phyloP scores from a whole-genome alignment of 2,888 invertebrate genomes.

The Lissocephala sabroskyi region DNA sequence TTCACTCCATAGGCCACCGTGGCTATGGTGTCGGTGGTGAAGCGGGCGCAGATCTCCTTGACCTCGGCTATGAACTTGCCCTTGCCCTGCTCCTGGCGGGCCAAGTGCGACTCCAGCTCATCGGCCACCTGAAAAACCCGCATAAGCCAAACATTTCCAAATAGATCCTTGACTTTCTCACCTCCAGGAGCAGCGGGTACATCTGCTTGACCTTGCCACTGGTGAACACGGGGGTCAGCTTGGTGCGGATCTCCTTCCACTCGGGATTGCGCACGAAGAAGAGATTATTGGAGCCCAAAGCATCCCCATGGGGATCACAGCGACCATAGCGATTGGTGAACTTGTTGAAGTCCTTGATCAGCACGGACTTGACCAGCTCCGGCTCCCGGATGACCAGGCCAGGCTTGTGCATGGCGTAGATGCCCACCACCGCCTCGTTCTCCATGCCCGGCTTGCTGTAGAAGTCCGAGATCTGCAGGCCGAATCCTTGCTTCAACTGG shows the following conservation, averaged over 20 bases:
- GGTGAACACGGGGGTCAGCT: constrained; percentile 73
- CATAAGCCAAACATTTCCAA: too few relatives aligned
- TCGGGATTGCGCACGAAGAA: constrained; percentile 72
- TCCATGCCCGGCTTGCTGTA: constrained; percentile 61
- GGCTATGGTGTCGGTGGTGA: constrained; percentile 68
- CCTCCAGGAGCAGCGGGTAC: constrained; percentile 68
- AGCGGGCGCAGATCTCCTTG: constrained; percentile 61
- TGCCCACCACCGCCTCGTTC: constrained; percentile 66
- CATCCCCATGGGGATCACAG: constrained; percentile 66
- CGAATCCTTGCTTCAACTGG: constrained; percentile 51
- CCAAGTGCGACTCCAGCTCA: constrained; percentile 51
- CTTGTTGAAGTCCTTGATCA: constrained; percentile 73
- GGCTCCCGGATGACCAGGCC: constrained; percentile 71
- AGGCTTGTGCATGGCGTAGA: constrained; percentile 73
- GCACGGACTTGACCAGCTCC: constrained; percentile 72
- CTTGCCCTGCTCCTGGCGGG: constrained; percentile 1
- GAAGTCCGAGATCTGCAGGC: constrained; percentile 65
- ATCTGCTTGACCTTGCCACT: constrained; percentile 71
- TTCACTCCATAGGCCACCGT: constrained; percentile 67
- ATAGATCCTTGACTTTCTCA: constrained; percentile 16
- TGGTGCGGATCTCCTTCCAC: constrained; percentile 72
- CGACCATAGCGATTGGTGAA: constrained; percentile 66
- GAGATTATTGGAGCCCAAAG: constrained; percentile 70
- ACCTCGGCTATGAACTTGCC: constrained; percentile 46
- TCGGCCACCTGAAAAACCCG: constrained; percentile 42